These are phyloP conservation scores for Pterophyllum scalare DNA, from an alignment of 2,113 vertebrate genomes.

Conservation along the genomic window DNA sequence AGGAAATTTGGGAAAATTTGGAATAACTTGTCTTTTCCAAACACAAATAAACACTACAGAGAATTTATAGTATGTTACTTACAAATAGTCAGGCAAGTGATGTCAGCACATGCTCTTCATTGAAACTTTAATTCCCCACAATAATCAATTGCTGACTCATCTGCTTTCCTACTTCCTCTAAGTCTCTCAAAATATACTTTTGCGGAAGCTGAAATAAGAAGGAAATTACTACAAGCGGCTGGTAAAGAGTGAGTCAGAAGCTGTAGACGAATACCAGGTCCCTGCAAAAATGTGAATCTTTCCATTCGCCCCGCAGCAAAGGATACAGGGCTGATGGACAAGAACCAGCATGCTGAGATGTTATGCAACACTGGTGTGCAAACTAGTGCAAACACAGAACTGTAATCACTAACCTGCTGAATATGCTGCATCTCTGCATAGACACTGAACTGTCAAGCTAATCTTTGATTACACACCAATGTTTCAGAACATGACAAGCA, in stretches of 20 bases:
- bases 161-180: neutral
- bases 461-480: neutral
- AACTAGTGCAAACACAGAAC: neutral
- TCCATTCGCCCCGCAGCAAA: neutral
- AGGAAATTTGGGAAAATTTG: too few relatives aligned
- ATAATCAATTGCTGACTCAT: neutral
- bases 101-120: neutral
- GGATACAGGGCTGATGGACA: neutral
- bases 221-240: neutral
- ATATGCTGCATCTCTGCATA: neutral
- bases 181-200: neutral
- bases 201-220: neutral
- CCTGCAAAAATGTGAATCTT: neutral
- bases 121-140: neutral
- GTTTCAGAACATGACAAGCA: neutral
- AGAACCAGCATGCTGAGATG: constrained; percentile 15
- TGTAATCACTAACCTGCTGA: neutral
- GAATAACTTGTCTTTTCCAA: too few relatives aligned
- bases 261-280: neutral
- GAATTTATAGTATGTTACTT: too few relatives aligned
- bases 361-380: neutral
- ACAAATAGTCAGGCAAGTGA: too few relatives aligned
- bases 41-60: too few relatives aligned
- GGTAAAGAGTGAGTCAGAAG: constrained; percentile 1
- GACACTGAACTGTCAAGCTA: neutral